phyloP scores from a whole-genome alignment of 2,888 invertebrate species.

The Capitulum mitella region DNA sequence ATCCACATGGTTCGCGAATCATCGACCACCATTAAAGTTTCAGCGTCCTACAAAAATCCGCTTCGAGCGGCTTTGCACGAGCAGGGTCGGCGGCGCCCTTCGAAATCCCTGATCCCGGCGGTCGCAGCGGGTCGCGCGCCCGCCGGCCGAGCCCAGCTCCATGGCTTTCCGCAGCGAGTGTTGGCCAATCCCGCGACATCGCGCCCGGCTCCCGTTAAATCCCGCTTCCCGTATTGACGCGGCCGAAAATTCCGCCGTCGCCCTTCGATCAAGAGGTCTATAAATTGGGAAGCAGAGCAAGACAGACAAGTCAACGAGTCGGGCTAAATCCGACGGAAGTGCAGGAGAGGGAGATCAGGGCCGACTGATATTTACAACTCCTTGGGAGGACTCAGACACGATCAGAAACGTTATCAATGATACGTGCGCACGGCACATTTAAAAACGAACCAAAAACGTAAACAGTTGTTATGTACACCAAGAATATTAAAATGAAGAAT shows the following conservation, averaged over 20 bases:
- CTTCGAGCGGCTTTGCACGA: not conserved
- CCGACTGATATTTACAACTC: not conserved
- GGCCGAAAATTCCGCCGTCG: not conserved
- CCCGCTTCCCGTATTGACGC: no score
- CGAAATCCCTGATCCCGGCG: no score
- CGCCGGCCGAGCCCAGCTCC: not conserved
- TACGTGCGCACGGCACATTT: not conserved
- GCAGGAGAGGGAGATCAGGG: not conserved
- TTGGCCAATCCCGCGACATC: no score
- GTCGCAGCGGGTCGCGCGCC: no score
- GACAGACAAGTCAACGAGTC: not conserved
- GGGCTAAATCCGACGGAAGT: not conserved
- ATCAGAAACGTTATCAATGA: not conserved
- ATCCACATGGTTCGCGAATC: not conserved
- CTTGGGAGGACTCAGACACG: not conserved
- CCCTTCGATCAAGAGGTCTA: not conserved
- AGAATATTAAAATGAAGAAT: no score
- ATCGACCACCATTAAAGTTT: conserved; percentile 3
- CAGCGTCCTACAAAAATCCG: not conserved
- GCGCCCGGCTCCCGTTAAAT: no score
- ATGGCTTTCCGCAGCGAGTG: not conserved
- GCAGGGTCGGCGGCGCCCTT: no score
- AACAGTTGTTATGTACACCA: no score
- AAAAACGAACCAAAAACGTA: not conserved
- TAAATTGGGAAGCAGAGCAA: conserved; percentile 5